Conservation (phyloP, 1,140 invertebrate species). For the Cardiocondyla obscurior region DNA sequence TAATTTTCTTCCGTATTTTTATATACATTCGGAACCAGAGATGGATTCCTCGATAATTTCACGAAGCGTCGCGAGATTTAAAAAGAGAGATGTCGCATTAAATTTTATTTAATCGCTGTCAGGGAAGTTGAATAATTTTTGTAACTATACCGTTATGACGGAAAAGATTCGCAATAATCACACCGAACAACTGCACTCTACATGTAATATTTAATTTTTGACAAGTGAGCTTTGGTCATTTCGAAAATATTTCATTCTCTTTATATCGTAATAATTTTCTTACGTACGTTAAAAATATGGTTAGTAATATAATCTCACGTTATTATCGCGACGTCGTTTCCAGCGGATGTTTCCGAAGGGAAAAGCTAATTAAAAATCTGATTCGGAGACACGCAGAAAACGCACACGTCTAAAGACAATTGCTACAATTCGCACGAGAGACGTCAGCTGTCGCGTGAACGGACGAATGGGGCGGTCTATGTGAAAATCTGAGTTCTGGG, state of each 20-base stretch:
- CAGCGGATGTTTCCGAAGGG: not conserved
- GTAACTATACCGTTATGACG: not conserved
- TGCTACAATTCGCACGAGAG: constrained; percentile 2
- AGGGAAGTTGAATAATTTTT: not conserved
- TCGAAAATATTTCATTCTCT: not conserved
- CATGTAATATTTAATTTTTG: not conserved
- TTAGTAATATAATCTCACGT: not conserved
- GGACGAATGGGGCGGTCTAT: not conserved
- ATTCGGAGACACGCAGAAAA: not conserved
- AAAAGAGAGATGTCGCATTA: not conserved
- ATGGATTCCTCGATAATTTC: not conserved
- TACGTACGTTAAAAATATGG: not conserved
- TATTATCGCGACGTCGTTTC: not conserved
- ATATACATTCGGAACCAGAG: not conserved
- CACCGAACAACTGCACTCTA: not conserved
- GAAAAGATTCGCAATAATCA: not conserved
- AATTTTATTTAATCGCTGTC: not conserved
- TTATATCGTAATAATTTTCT: not conserved
- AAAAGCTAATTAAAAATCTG: not conserved
- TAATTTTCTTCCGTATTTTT: not conserved
- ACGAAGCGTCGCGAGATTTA: not conserved
- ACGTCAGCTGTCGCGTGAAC: not conserved
- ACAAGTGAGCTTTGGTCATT: not conserved
- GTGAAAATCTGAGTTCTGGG: not conserved
- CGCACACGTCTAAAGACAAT: not conserved